phyloP scores from a whole-genome alignment of 2,797 vertebrate genomes.

The Pseudochirops cupreus region DNA sequence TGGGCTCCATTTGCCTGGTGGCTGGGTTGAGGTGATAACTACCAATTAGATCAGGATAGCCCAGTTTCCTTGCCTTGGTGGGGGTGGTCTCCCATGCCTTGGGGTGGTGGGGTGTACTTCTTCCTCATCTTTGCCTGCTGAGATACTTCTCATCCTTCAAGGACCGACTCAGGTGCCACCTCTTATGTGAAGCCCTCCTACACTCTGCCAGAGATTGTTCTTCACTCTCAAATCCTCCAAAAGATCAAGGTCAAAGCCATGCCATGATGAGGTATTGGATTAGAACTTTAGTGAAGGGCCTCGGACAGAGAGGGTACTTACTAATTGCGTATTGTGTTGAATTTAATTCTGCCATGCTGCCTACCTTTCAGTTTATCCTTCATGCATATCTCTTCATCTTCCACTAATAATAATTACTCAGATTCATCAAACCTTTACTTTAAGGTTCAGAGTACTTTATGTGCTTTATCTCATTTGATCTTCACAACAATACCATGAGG shows the following conservation, averaged over 20 bases:
- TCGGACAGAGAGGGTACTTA: neutral
- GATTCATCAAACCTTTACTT: neutral
- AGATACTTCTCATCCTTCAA: neutral
- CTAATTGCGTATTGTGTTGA: neutral
- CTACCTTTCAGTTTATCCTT: neutral
- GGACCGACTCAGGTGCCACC: neutral
- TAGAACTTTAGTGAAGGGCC: neutral
- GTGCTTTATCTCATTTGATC: neutral
- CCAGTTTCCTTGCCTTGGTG: neutral
- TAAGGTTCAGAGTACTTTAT: neutral
- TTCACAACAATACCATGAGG: neutral
- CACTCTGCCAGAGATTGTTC: neutral
- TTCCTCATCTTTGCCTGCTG: neutral
- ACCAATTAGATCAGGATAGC: neutral
- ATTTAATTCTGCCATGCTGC: neutral
- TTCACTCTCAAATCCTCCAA: neutral
- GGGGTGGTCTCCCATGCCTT: neutral
- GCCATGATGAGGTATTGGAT: neutral
- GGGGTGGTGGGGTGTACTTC: neutral
- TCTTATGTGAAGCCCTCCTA: neutral
- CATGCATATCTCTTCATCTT: neutral
- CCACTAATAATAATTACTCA: neutral
- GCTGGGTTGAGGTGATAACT: neutral
- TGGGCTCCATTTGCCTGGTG: neutral
- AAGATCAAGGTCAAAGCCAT: neutral